Percentiles rank a stretch among this genome's conserved stretches.
Evolutionary conservation across 2,113 vertebrate genomes (phyloP).

Genomic region (Arizona elegans): DNA sequence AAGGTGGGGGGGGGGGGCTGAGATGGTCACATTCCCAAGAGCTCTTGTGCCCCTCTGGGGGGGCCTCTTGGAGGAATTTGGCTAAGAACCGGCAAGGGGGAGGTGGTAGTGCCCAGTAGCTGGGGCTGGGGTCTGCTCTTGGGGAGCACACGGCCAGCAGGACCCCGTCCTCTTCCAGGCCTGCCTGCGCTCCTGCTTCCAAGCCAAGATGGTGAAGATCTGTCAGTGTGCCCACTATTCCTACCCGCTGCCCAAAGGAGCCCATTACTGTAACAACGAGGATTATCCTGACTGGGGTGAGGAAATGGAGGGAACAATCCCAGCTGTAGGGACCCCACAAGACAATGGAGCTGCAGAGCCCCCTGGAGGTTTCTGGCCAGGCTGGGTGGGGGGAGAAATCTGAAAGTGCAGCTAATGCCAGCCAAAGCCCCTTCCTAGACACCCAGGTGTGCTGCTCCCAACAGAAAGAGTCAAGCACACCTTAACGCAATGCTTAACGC

Average conservation of each 20-base stretch:
- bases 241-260: slow-evolving; percentile 66
- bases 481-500: background rate
- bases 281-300: slow-evolving; percentile 76
- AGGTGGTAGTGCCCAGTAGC: background rate
- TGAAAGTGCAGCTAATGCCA: background rate
- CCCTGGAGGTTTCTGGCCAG: background rate
- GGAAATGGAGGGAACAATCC: background rate
- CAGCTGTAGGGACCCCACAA: background rate
- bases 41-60: background rate
- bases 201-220: slow-evolving; percentile 63
- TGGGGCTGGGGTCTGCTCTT: background rate
- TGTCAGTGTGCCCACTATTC: slow-evolving; percentile 75
- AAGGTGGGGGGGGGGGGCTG: background rate
- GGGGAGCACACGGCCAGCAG: background rate
- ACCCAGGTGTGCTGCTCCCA: background rate
- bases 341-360: background rate
- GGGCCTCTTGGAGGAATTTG: background rate
- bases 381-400: background rate
- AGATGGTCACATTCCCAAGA: background rate
- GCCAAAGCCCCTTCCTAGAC: background rate
- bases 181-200: slow-evolving; percentile 79
- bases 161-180: slow-evolving; percentile 57
- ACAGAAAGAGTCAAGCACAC: background rate
- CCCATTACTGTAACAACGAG: slow-evolving; percentile 68
- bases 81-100: background rate